Evolutionary conservation across 2,797 vertebrate genomes (phyloP).

Genomic region (Chelidonichthys spinosus): DNA sequence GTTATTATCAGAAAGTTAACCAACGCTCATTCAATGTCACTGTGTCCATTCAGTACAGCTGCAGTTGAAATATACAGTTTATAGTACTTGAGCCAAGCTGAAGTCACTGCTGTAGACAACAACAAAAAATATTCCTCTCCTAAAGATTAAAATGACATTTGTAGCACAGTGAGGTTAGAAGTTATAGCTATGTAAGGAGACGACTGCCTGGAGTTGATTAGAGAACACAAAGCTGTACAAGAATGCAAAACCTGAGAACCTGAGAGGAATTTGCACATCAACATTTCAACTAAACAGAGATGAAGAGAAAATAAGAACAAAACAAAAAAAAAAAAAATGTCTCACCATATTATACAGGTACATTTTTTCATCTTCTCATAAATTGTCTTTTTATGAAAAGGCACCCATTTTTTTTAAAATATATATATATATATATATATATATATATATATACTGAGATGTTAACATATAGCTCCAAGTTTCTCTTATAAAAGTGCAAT

Average conservation of each 20-base stretch:
- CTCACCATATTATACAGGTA: conserved; percentile 56
- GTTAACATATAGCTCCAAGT: conserved; percentile 48
- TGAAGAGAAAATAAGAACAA: conserved; percentile 31
- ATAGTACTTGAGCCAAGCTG: conserved; percentile 7
- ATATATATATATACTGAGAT: conserved; percentile 47
- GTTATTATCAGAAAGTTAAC: neutral
- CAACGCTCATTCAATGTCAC: conserved; percentile 6
- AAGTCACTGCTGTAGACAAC: conserved; percentile 42
- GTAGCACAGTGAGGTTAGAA: conserved; percentile 46
- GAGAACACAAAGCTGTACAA: conserved; percentile 43
- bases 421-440: too few relatives aligned
- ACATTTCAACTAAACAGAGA: conserved; percentile 39
- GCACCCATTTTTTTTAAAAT: conserved; percentile 73
- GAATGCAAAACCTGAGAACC: conserved; percentile 62
- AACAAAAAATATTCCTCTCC: conserved; percentile 20
- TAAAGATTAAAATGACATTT: conserved; percentile 19
- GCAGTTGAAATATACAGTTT: conserved; percentile 9
- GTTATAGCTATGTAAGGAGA: conserved; percentile 19
- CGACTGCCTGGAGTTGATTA: conserved; percentile 20
- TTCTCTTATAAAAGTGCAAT: conserved; percentile 59
- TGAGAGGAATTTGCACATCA: conserved; percentile 60
- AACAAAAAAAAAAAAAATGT: conserved; percentile 22
- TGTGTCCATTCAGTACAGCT: neutral
- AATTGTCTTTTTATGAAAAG: conserved; percentile 86
- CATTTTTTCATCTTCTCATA: conserved; percentile 82